A percentile compares a stretch with the other conserved stretches of the same genome.
Evolutionary conservation across 2,888 invertebrate genomes (phyloP).

Genomic region (Yponomeuta malinellus): DNA sequence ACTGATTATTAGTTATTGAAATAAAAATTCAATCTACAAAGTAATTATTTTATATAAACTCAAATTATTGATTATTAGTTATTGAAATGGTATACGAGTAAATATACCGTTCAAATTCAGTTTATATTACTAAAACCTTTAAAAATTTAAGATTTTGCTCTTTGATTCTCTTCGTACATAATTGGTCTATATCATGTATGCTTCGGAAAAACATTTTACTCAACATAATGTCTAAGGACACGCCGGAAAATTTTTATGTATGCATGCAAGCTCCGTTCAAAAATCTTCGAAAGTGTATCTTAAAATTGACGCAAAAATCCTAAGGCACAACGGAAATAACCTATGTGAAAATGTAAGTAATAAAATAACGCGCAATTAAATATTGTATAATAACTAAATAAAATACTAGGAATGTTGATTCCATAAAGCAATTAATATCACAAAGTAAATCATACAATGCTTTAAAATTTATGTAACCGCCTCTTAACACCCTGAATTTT

Average conservation of each 20-base stretch:
- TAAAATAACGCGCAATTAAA: too few species aligned
- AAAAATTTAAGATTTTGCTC: too few species aligned
- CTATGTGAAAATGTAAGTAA: background rate
- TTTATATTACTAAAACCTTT: too few species aligned
- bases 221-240: background rate
- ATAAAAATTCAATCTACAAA: too few species aligned
- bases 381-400: too few species aligned
- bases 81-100: too few species aligned
- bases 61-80: too few species aligned
- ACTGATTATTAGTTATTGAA: too few species aligned
- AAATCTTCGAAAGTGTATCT: background rate
- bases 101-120: too few species aligned
- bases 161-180: too few species aligned
- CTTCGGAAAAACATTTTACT: background rate
- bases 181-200: too few species aligned
- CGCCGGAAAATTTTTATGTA: background rate
- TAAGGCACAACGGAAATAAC: constrained; percentile 2
- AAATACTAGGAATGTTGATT: background rate
- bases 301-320: background rate
- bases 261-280: background rate
- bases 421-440: background rate
- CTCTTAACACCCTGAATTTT: background rate
- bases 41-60: too few species aligned
- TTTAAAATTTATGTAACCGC: background rate
- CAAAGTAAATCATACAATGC: background rate